Conservation (phyloP, 2,888 invertebrate species). For the Meliscaeva auricollis region DNA sequence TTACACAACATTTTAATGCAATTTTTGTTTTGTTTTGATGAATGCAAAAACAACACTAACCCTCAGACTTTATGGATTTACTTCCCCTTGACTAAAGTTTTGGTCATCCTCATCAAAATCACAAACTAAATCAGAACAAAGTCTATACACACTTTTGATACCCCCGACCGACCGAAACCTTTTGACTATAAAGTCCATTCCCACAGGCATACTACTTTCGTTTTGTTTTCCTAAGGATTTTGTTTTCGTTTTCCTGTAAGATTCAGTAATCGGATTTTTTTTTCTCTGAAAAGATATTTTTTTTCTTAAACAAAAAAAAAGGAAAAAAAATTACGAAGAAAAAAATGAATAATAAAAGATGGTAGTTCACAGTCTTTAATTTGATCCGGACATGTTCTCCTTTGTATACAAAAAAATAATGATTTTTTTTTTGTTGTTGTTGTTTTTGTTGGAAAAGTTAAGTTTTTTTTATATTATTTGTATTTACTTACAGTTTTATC, state of each 20-base stretch:
- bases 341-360: slow-evolving; percentile 38
- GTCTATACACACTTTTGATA: slow-evolving; percentile 40
- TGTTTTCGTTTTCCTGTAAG: slow-evolving; percentile 6
- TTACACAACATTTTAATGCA: no score
- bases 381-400: slow-evolving; percentile 10
- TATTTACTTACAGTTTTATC: background rate
- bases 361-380: slow-evolving; percentile 47
- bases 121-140: slow-evolving; percentile 26
- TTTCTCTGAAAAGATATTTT: slow-evolving; percentile 1
- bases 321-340: slow-evolving; percentile 33
- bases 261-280: slow-evolving; percentile 57
- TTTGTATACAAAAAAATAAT: background rate
- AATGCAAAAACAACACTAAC: background rate
- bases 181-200: slow-evolving; percentile 42
- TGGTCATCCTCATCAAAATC: slow-evolving; percentile 14
- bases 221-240: slow-evolving; percentile 11
- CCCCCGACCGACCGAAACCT: slow-evolving; percentile 33
- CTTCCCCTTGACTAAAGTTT: slow-evolving; percentile 3
- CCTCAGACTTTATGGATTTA: background rate
- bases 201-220: slow-evolving; percentile 50
- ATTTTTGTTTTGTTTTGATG: no score
- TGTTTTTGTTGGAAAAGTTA: background rate
- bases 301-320: slow-evolving; percentile 10
- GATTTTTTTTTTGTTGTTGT: background rate
- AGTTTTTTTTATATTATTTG: slow-evolving; percentile 2